Evolutionary conservation across 2,113 vertebrate species (phyloP), one percentile per base, ranked within the genome.

Genomic region (Trinectes maculatus): DNA sequence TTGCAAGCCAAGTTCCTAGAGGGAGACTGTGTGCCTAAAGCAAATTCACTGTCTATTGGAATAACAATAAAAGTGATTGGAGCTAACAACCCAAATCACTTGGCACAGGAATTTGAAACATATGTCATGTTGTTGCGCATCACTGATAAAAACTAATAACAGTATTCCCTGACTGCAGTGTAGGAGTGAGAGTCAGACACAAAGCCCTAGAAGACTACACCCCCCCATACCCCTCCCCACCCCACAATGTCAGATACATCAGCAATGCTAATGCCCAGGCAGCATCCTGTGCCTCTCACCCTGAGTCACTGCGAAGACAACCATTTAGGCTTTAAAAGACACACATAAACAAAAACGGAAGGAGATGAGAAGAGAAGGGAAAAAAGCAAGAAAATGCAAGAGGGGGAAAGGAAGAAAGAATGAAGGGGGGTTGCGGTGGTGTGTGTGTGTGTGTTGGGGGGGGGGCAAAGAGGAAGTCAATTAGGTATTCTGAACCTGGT

Each of bases 401-500:
- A 64, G 59, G 22, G 68, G 40, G 75, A 69, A 59, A 78, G 68
- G 58, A 73, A 80, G 61, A 76, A 80, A 73, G 85, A 85, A 83
- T 72, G 76, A 83, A 82, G 75, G 58, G 60, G 55, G 68, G 47
- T 43, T 21, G 5, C 4, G 43, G 36, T 26, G 36, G 36, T 28
- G 37, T 33, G 18, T 53, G 6, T 12, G 29, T 36, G 21, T 3
- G 22, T 56, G 31, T 47, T 24, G 54, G 12, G 57, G 68, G 40
- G 42, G 81, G 64, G 67, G 40, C 19, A 81, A 87, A 87, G 82
- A 91, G 89, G 91, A 92, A 98, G 92, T 97, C 95, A 98, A 98
- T 98, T 98, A 97, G 91, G 90, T 94, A 96, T 98, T 97, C 96
- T 96, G 93, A 97, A 97, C 96, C 96, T 98, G 96, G 96, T 97